phyloP scores from a whole-genome alignment of 2,888 invertebrate genomes.

The Nomada goodeniana region DNA sequence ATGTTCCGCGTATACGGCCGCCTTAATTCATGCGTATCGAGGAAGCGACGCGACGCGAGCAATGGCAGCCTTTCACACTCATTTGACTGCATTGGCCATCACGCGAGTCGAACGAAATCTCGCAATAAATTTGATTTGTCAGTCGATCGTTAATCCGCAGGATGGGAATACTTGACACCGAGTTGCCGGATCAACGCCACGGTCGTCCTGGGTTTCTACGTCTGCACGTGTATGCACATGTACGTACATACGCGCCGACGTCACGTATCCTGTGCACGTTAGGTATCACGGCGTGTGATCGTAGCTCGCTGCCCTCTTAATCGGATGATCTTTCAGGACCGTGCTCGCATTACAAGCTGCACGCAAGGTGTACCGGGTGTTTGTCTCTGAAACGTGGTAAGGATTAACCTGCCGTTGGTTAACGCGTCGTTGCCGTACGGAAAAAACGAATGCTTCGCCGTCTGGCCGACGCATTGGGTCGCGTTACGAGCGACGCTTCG shows the following conservation, averaged over 20 bases:
- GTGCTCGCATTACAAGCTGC: constrained; percentile 67
- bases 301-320: constrained; percentile 66
- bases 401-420: constrained; percentile 54
- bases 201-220: not conserved
- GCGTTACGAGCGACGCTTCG: constrained; percentile 7
- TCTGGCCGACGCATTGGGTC: constrained; percentile 4
- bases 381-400: constrained; percentile 58
- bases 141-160: constrained; percentile 66
- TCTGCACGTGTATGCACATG: not conserved
- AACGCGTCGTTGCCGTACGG: constrained; percentile 37
- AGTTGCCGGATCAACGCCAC: constrained; percentile 9
- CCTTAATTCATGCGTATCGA: constrained; percentile 39
- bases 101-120: constrained; percentile 51
- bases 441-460: constrained; percentile 32
- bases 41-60: constrained; percentile 23
- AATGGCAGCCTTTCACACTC: constrained; percentile 42
- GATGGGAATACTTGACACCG: constrained; percentile 50
- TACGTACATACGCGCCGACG: constrained; percentile 29
- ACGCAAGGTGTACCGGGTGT: constrained; percentile 56
- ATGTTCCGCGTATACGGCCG: not conserved
- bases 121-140: constrained; percentile 61
- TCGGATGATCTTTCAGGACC: constrained; percentile 68
- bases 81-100: constrained; percentile 47
- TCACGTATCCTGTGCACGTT: constrained; percentile 45
- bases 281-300: constrained; percentile 65